These are phyloP conservation scores for Octodon degus DNA, from an alignment of 2,113 vertebrate genomes.

Conservation along the genomic window DNA sequence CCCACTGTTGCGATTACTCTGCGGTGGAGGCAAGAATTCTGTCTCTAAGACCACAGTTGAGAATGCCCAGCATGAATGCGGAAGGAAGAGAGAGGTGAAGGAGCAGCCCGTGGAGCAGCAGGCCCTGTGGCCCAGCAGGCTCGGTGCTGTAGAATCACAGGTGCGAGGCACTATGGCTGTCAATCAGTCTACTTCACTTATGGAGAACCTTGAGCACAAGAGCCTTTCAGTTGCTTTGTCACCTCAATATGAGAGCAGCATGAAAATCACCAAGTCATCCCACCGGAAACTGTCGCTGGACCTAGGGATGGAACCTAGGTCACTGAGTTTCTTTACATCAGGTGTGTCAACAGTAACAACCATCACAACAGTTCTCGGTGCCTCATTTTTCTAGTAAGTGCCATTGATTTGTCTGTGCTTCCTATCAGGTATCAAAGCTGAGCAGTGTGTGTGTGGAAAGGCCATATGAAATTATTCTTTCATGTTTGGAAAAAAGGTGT, in stretches of 20 bases:
- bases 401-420: background rate
- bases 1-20: background rate
- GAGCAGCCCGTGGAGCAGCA: background rate
- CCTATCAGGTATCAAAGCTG: background rate
- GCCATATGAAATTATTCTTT: background rate
- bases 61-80: background rate
- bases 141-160: too few relatives aligned
- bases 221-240: background rate
- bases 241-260: background rate
- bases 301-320: background rate
- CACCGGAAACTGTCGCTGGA: background rate
- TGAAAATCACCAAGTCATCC: background rate
- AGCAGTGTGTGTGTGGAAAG: background rate
- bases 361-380: background rate
- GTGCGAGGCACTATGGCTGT: background rate
- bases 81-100: background rate
- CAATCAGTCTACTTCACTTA: background rate
- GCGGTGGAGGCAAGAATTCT: background rate
- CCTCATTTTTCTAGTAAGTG: background rate
- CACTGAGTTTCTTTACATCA: background rate
- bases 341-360: background rate
- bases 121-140: accelerated
- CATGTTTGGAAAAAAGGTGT: background rate
- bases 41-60: background rate
- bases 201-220: background rate